phyloP scores from a whole-genome alignment of 2,797 vertebrate species.

The Typhlichthys subterraneus region DNA sequence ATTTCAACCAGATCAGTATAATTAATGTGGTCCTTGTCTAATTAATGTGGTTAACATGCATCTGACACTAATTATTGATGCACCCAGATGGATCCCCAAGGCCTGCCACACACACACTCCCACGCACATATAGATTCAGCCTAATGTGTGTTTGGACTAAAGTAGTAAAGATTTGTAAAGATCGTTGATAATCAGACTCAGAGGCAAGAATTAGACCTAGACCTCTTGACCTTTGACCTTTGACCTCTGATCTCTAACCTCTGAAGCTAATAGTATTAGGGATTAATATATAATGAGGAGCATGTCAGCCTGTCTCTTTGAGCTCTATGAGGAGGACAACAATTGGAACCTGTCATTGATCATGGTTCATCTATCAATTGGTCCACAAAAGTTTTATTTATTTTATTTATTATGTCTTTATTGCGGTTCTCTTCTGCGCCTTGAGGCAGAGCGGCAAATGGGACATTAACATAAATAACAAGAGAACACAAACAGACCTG shows the following conservation, averaged over 20 bases:
- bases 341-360: neutral
- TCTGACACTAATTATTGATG: conserved; percentile 53
- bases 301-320: neutral
- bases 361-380: too few relatives aligned
- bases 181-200: conserved; percentile 54
- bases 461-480: neutral
- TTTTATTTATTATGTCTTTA: too few relatives aligned
- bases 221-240: conserved; percentile 54
- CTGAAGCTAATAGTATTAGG: conserved; percentile 3
- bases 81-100: conserved; percentile 43
- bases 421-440: too few relatives aligned
- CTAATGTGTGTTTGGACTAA: conserved; percentile 16
- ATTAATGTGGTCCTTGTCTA: conserved; percentile 30
- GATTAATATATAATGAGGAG: conserved; percentile 9
- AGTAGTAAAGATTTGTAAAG: conserved; percentile 4
- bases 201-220: conserved; percentile 35
- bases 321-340: neutral
- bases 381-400: too few relatives aligned
- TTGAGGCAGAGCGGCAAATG: too few relatives aligned
- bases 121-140: conserved; percentile 21
- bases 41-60: conserved; percentile 32
- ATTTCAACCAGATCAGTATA: neutral
- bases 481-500: neutral
- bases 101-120: conserved; percentile 13
- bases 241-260: conserved; percentile 50